Conservation (phyloP, 2,113 vertebrate species). For the Erythrolamprus reginae region DNA sequence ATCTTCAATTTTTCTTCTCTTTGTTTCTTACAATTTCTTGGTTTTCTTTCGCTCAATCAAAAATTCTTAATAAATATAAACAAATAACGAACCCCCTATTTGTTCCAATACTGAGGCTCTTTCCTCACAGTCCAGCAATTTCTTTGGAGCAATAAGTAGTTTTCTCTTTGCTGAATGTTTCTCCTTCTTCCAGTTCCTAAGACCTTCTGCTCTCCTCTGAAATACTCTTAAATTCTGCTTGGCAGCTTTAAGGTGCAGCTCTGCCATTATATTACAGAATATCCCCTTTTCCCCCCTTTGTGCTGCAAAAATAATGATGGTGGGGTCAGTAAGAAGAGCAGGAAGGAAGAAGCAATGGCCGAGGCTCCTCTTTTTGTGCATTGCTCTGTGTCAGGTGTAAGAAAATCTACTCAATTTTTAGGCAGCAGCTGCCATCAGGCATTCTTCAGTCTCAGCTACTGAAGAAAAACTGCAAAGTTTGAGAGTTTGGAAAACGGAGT, state of each 20-base stretch:
- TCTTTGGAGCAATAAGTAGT: neutral
- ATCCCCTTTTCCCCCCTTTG: neutral
- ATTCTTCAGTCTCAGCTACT: neutral
- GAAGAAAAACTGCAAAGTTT: neutral
- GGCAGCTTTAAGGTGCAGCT: neutral
- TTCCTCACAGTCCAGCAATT: neutral
- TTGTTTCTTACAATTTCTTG: neutral
- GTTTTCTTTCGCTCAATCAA: neutral
- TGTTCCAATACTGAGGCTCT: neutral
- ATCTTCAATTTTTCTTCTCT: neutral
- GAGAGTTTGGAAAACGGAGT: neutral
- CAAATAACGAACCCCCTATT: neutral
- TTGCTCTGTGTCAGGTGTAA: neutral
- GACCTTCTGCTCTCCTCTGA: neutral
- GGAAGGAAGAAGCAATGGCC: neutral
- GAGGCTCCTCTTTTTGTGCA: neutral
- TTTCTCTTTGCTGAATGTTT: neutral
- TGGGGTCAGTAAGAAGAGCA: neutral
- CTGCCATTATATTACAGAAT: neutral
- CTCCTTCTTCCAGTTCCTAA: neutral
- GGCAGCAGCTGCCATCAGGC: neutral
- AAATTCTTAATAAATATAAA: neutral
- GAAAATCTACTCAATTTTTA: neutral
- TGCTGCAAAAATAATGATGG: neutral
- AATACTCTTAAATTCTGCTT: neutral